A percentile compares a stretch with the other conserved stretches of the same genome.
Evolutionary conservation across 2,797 vertebrate genomes (phyloP).

Genomic region (Peromyscus melanophrys): DNA sequence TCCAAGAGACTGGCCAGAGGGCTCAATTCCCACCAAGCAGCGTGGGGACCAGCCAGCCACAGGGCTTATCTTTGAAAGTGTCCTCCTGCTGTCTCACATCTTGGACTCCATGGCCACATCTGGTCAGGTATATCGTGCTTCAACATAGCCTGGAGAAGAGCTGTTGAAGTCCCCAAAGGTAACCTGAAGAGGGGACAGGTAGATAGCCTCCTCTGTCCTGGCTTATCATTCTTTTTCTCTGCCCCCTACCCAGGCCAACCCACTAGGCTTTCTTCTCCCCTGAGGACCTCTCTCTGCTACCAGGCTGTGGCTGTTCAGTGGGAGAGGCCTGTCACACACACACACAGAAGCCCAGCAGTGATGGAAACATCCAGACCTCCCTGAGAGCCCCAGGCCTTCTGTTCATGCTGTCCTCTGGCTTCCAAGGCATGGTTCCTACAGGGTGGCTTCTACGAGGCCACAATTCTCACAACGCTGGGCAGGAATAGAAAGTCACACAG

Average conservation of each 20-base stretch:
- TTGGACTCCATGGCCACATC: not conserved
- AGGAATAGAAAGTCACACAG: not conserved
- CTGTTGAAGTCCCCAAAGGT: not conserved
- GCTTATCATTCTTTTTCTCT: too few species aligned
- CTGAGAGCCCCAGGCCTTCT: too few species aligned
- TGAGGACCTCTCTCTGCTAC: not conserved
- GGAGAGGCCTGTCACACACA: not conserved
- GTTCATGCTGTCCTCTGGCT: not conserved
- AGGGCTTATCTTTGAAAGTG: not conserved
- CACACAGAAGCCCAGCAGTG: not conserved
- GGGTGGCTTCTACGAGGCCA: not conserved
- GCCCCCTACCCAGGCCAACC: not conserved
- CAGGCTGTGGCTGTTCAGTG: not conserved
- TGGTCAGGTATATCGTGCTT: not conserved
- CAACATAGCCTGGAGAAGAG: not conserved
- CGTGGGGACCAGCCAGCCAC: not conserved
- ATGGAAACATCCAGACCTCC: not conserved
- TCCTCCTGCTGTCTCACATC: not conserved
- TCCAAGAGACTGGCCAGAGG: not conserved
- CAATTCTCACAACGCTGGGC: not conserved
- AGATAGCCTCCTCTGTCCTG: not conserved
- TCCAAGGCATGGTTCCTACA: not conserved
- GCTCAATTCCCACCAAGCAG: not conserved
- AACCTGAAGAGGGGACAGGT: not conserved
- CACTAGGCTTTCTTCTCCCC: not conserved